Base-by-base conservation (phyloP, 2,888 invertebrate species). In the Fragum whitleyi region DNA sequence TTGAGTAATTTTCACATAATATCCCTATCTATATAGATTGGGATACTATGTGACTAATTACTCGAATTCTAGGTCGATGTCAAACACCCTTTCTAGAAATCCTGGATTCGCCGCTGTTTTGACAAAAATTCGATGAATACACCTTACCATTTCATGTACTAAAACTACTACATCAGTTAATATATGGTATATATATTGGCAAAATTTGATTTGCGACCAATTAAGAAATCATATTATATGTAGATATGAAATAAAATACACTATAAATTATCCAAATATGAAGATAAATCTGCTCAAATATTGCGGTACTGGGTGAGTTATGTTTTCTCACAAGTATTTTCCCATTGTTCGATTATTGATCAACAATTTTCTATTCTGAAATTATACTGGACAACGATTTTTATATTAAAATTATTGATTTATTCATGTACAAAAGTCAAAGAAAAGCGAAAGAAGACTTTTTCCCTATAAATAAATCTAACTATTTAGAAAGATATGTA, bases 141-240 rank as follows among this genome's bases (percentile, higher is more conserved):
- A n/a, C n/a, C n/a, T n/a, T n/a, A n/a, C n/a, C n/a, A n/a, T n/a
- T n/a, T n/a, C n/a, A n/a, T n/a, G n/a, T n/a, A n/a, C n/a, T n/a
- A n/a, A n/a, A n/a, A n/a, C n/a, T n/a, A n/a, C n/a, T n/a, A n/a
- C n/a, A 36, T 36, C 5, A 9, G 47, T 47, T 47, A 47, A 47
- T 47, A 16, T 47, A 47, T n/a, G 47, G 47, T 47, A 19, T 47
- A 39, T 39, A 47, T 47, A 47, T 19, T 47, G n/a, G 16, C 16
- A 47, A 47, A 47, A 47, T 47, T 47, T 47, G 47, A 47, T 47
- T 47, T 47, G 47, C n/a, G 47, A n/a, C n/a, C 47, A 47, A 47
- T 47, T n/a, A 47, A 47, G 47, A 47, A 47, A 19, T 14, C 47
- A 19, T 47, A 47, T 47, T 47, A 47, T 47, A 47, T 47, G 5